These are phyloP conservation scores for Hyaena hyaena DNA, from an alignment of 2,113 vertebrate genomes.

Conservation along the genomic window DNA sequence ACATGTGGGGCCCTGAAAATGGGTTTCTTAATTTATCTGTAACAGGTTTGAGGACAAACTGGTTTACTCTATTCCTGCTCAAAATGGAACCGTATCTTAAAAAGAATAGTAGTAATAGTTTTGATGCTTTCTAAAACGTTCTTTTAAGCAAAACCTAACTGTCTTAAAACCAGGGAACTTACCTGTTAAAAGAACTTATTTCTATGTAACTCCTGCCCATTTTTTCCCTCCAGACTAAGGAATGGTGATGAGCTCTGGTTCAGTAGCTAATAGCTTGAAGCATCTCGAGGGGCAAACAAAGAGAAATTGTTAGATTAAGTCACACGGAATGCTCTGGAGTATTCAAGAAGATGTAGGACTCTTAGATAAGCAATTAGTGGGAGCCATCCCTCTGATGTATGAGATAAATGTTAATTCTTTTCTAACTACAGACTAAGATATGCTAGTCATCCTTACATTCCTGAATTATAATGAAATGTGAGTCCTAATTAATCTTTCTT, in stretches of 20 bases:
- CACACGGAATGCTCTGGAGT: not conserved
- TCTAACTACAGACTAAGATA: conserved; percentile 35
- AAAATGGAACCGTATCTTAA: not conserved
- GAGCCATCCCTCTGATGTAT: not conserved
- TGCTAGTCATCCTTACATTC: not conserved
- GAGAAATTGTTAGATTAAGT: not conserved
- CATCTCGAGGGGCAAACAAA: not conserved
- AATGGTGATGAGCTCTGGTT: not conserved
- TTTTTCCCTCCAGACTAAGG: not conserved
- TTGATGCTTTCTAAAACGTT: not conserved
- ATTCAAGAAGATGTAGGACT: not conserved
- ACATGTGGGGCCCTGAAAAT: not conserved
- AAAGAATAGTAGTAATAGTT: not conserved
- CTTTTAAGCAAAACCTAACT: not conserved
- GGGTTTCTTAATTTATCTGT: not conserved
- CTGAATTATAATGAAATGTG: conserved; percentile 25
- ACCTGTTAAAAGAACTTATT: conserved; percentile 15
- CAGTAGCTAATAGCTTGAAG: not conserved
- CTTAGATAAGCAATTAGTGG: conserved; percentile 33
- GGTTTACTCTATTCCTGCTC: not conserved
- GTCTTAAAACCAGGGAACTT: conserved; percentile 20
- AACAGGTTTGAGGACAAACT: not conserved
- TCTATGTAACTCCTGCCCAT: not conserved
- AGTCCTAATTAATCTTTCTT: conserved; percentile 22
- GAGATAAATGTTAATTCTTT: conserved; percentile 32